Evolutionary conservation across 2,113 vertebrate species (phyloP).

Genomic region (Tragelaphus imberbis): DNA sequence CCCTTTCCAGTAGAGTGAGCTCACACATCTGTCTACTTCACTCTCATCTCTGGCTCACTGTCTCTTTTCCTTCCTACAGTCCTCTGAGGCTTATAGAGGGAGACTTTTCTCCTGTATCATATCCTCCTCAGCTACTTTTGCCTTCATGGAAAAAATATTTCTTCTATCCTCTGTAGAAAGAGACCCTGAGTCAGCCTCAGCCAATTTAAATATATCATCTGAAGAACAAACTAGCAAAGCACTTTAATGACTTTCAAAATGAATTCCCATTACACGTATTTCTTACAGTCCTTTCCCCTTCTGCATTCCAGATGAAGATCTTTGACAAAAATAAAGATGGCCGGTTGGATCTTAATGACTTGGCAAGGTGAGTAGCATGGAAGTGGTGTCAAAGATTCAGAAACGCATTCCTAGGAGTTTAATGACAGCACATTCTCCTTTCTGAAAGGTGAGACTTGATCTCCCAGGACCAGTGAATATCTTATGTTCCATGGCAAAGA

Average conservation of each 20-base stretch:
- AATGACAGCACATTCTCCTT: not conserved
- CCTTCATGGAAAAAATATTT: not conserved
- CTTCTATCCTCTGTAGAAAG: not conserved
- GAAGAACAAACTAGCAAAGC: not conserved
- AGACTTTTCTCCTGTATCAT: not conserved
- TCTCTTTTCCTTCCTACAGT: not conserved
- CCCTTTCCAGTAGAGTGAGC: not conserved
- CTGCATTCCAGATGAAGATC: constrained; percentile 91
- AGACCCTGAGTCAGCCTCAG: not conserved
- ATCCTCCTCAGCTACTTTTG: not conserved
- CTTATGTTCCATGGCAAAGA: not conserved
- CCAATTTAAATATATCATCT: not conserved
- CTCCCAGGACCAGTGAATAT: not conserved
- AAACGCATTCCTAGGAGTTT: not conserved
- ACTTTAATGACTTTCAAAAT: not conserved
- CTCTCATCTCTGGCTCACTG: not conserved
- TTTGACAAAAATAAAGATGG: constrained; percentile 98
- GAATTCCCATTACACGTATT: not conserved
- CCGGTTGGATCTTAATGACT: constrained; percentile 92
- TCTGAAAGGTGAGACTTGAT: not conserved
- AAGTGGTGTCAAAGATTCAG: not conserved
- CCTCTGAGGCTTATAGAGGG: not conserved
- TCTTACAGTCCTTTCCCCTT: not conserved
- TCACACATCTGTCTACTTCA: not conserved
- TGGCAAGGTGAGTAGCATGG: constrained; percentile 86